Conservation (phyloP, 2,888 invertebrate species). For the Meteorus colon region DNA sequence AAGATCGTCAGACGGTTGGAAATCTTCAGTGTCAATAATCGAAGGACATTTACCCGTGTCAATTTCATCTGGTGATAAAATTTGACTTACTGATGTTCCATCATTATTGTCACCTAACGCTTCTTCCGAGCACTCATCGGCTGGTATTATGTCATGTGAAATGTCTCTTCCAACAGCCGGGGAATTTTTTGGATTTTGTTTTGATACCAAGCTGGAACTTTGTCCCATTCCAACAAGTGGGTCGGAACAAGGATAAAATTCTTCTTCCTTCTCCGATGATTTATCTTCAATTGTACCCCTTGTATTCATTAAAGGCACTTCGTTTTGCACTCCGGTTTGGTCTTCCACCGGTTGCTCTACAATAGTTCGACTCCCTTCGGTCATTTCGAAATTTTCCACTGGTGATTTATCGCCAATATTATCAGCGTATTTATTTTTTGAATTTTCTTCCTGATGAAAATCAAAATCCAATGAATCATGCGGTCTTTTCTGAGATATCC, state of each 20-base stretch:
- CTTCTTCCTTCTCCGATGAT: slow-evolving; percentile 37
- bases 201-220: slow-evolving; percentile 23
- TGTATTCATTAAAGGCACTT: slow-evolving; percentile 34
- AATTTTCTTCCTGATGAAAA: slow-evolving; percentile 55
- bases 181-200: slow-evolving; percentile 27
- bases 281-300: background rate
- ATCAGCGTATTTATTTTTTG: slow-evolving; percentile 47
- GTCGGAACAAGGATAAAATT: slow-evolving; percentile 50
- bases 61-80: slow-evolving; percentile 41
- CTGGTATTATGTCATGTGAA: slow-evolving; percentile 18
- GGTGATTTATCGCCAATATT: slow-evolving; percentile 33
- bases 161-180: slow-evolving; percentile 14
- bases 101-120: slow-evolving; percentile 17
- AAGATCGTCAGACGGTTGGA: slow-evolving; percentile 51
- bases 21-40: slow-evolving; percentile 47
- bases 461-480: slow-evolving; percentile 60
- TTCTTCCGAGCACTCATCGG: slow-evolving; percentile 27
- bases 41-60: slow-evolving; percentile 45
- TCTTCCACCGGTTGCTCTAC: background rate
- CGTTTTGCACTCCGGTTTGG: slow-evolving; percentile 15
- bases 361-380: slow-evolving; percentile 10
- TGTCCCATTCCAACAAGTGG: slow-evolving; percentile 51
- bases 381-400: slow-evolving; percentile 47
- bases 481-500: slow-evolving; percentile 47
- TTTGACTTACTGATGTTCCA: slow-evolving; percentile 39